Base-by-base conservation (phyloP, 2,888 invertebrate species). In the Mayetiola destructor region DNA sequence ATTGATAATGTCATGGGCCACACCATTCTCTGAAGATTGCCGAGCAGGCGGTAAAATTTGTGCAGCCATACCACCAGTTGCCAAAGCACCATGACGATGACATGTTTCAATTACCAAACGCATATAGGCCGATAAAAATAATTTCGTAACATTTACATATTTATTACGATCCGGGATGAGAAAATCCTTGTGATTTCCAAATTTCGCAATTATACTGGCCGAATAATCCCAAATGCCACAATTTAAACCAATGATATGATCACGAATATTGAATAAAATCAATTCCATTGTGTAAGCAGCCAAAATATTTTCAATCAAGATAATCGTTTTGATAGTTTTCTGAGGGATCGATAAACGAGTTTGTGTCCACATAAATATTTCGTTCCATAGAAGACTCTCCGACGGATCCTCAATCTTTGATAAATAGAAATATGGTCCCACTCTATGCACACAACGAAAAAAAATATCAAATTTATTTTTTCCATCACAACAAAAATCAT, bases 191-290 rank as follows among this genome's bases (percentile, higher is more conserved):
- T 57, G 63, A 65, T 71, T 68, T 74, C 80, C 81, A 69, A 81
- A 80, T 67, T 81, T 82, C 27, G 76, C 74, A 61, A 82, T 77
- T 56, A 82, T 79, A 3, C 80, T 81, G 0, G 81, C 81, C 57
- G 79, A 76, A 66, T 84, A 85, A 66, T 85, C 84, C 85, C 84
- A 85, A 62, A 84, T 80, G 3, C 85, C 84, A 68, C 84, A 84
- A 66, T 84, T 85, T 2, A 85, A 73, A 2, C 84, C 84, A 36
- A 82, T 68, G 0, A 82, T 82, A 68, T 84, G 81, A 57, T 82
- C 78, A 61, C 70, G 76, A 37, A 85, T 66, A 14, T 79, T 80
- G 67, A 75, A 82, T 57, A 84, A 72, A 59, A 85, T 85, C 65
- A 81, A 80, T 54, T 85, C 81, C 71, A 82, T 74, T 69, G 82